These are phyloP conservation scores for Parasteatoda lunata DNA, from an alignment of 2,888 invertebrate species.

Conservation along the genomic window DNA sequence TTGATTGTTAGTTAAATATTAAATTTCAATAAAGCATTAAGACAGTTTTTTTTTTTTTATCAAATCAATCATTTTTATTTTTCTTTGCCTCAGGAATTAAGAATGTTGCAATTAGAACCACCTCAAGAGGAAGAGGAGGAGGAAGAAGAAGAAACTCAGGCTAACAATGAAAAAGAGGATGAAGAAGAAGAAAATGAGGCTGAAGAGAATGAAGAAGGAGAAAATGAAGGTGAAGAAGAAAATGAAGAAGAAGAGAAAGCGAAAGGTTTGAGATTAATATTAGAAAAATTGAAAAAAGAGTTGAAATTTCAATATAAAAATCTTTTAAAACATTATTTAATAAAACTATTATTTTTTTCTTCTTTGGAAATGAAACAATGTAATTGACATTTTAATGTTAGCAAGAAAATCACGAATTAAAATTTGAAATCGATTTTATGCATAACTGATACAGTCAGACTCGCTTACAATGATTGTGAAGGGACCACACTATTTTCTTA, in stretches of 20 bases:
- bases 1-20: too few species aligned
- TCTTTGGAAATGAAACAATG: too few species aligned
- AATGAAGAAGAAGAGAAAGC: slow-evolving; percentile 73
- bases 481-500: too few species aligned
- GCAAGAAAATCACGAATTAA: too few species aligned
- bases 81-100: slow-evolving; percentile 72
- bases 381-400: too few species aligned
- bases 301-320: too few species aligned
- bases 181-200: slow-evolving; percentile 79
- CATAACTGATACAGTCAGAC: too few species aligned
- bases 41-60: slow-evolving; percentile 1
- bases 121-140: slow-evolving; percentile 82
- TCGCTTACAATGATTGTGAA: too few species aligned
- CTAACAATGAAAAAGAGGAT: slow-evolving; percentile 70
- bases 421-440: too few species aligned
- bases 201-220: slow-evolving; percentile 76
- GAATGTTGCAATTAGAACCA: slow-evolving; percentile 92
- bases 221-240: slow-evolving; percentile 72
- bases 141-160: slow-evolving; percentile 74
- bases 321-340: too few species aligned
- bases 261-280: slow-evolving; percentile 73
- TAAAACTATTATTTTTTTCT: too few species aligned
- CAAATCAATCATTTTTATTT: neutral
- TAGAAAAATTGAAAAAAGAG: slow-evolving; percentile 71
- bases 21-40: neutral